Conservation (phyloP, 2,888 invertebrate species). For the Noctua pronuba region DNA sequence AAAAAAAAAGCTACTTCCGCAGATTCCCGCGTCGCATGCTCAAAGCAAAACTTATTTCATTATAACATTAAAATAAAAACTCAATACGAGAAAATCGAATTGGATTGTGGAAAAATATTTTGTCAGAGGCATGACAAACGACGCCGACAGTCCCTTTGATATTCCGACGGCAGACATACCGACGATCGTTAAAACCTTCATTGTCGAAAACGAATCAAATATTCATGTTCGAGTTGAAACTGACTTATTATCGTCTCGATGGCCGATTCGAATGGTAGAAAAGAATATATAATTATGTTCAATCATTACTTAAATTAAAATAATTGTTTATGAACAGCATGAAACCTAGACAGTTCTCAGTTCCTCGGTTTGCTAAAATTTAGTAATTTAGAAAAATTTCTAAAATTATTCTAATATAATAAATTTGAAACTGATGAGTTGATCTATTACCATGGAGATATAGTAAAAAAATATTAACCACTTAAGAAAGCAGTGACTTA, state of each 20-base stretch:
- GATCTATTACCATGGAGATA: background rate
- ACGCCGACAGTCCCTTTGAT: constrained; percentile 22
- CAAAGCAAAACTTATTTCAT: constrained; percentile 31
- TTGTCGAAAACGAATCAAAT: constrained; percentile 46
- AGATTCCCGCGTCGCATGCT: background rate
- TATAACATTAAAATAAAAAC: constrained; percentile 23
- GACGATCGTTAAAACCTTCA: constrained; percentile 35
- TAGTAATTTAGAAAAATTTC: background rate
- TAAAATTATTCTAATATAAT: background rate
- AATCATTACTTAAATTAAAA: background rate
- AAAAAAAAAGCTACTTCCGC: background rate
- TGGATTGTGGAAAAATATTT: constrained; percentile 42
- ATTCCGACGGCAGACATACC: constrained; percentile 31
- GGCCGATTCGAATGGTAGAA: background rate
- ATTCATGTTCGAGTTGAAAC: constrained; percentile 28
- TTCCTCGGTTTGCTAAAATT: background rate
- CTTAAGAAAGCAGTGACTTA: background rate
- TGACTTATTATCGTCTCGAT: constrained; percentile 19
- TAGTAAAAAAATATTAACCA: background rate
- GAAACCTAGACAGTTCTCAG: background rate
- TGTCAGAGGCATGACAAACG: constrained; percentile 37
- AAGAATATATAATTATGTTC: background rate
- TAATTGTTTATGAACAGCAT: too few relatives aligned
- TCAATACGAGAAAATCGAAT: constrained; percentile 32
- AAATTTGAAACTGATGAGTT: background rate